Evolutionary conservation across 2,888 invertebrate genomes (phyloP).

Genomic region (Phengaris alcon): DNA sequence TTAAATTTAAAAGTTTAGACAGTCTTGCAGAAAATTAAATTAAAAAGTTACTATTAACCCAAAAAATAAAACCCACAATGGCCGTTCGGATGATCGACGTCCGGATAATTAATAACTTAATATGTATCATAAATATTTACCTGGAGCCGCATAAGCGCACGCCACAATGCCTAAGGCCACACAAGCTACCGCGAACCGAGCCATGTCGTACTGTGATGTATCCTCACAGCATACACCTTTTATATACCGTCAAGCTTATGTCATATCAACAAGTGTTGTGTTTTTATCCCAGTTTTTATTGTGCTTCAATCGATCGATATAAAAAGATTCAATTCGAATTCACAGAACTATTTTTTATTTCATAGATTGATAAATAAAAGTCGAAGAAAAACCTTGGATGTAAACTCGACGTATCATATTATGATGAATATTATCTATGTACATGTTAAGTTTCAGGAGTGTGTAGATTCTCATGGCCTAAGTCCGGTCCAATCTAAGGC

Average conservation of each 20-base stretch:
- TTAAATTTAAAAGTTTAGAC: too few relatives aligned
- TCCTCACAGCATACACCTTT: constrained; percentile 43
- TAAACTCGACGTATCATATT: background rate
- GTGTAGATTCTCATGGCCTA: too few relatives aligned
- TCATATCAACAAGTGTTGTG: constrained; percentile 48
- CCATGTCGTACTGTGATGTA: constrained; percentile 54
- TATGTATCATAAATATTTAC: constrained; percentile 42
- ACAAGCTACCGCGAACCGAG: constrained; percentile 56
- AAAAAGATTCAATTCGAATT: background rate
- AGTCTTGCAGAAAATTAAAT: too few relatives aligned
- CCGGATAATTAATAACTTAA: background rate
- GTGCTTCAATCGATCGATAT: constrained; percentile 32
- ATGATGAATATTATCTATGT: too few relatives aligned
- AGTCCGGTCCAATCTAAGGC: too few relatives aligned
- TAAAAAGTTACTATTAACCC: too few relatives aligned
- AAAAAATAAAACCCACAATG: too few relatives aligned
- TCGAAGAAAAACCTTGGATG: background rate
- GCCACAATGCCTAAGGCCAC: constrained; percentile 60
- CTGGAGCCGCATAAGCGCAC: constrained; percentile 60
- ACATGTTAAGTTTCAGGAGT: too few relatives aligned
- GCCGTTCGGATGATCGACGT: too few relatives aligned
- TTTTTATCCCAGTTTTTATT: constrained; percentile 50
- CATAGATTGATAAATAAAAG: background rate
- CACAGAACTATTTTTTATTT: constrained; percentile 13
- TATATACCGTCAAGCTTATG: constrained; percentile 56